Evolutionary conservation across 2,888 invertebrate genomes (phyloP), one percentile per base, ranked within the genome.

Genomic region (Nebria brevicollis): DNA sequence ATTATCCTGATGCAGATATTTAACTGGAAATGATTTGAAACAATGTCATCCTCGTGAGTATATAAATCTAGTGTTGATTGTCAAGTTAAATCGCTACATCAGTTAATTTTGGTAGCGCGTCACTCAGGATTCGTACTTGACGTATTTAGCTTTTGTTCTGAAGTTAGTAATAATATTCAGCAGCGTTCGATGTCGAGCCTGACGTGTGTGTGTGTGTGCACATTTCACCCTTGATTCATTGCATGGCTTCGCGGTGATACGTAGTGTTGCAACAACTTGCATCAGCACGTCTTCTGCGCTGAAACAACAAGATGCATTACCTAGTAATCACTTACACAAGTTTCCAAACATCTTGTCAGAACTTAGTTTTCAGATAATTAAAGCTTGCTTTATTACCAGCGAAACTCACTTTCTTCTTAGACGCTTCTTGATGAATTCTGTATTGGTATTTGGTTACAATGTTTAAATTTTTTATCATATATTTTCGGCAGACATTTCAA

Each of bases 301-400:
- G 80, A 80, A 80, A 80, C 80, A 75, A 80, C 77, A 81, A 77
- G 81, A 81, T 77, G 77, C 81, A 81, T 81, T 77, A 81, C 77
- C 76, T 73, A 76, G 81, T 76, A 81, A 81, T 81, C 81, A 73
- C 77, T 81, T 81, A 77, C 54, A 11, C 77, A 81, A 81, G 77
- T 81, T 76, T 66, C 75, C 81, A 73, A 81, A 81, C 81, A 81
- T 77, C 81, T 76, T 81, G 81, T 81, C 81, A 81, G 77, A 81
- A 81, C 42, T 76, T 81, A 73, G 77, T 76, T 81, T 81, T 73
- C 73, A 81, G 81, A 81, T 81, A 81, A 81, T 81, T 81, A 77
- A 81, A 75, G 81, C 81, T 66, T 72, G 75, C 66, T 76, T 81
- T 81, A 81, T 81, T 81, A 77, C 81, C 1, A 26, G 70, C 70